Conservation (phyloP, 2,888 invertebrate genomes). For the Xylocampa areola region DNA sequence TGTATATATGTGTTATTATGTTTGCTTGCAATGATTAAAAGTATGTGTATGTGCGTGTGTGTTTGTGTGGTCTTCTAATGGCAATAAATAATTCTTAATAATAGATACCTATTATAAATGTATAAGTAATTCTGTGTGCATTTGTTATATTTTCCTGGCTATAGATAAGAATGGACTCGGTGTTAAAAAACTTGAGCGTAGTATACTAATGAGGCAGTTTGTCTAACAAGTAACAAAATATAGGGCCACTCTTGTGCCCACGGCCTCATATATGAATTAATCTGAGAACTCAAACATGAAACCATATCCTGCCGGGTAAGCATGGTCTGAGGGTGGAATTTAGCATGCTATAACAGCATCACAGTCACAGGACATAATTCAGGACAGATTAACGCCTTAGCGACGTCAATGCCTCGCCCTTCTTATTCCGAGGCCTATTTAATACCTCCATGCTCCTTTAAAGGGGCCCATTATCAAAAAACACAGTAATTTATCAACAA, state of each 20-base stretch:
- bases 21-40: no score
- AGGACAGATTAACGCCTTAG: constrained; percentile 29
- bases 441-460: constrained; percentile 68
- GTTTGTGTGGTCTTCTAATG: not conserved
- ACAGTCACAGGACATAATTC: constrained; percentile 21
- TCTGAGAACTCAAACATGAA: not conserved
- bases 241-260: no score
- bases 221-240: no score
- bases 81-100: no score
- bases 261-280: not conserved
- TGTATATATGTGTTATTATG: not conserved
- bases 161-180: no score
- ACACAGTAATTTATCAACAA: constrained; percentile 84
- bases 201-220: no score
- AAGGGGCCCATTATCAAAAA: constrained; percentile 81
- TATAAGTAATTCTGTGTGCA: no score
- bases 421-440: constrained; percentile 42
- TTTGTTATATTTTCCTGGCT: no score
- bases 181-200: no score
- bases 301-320: not conserved
- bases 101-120: not conserved
- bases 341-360: constrained; percentile 8
- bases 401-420: constrained; percentile 8
- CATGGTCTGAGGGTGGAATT: not conserved
- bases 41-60: not conserved